Evolutionary conservation across 2,113 vertebrate genomes (phyloP).

Genomic region (Nothoprocta perdicaria): DNA sequence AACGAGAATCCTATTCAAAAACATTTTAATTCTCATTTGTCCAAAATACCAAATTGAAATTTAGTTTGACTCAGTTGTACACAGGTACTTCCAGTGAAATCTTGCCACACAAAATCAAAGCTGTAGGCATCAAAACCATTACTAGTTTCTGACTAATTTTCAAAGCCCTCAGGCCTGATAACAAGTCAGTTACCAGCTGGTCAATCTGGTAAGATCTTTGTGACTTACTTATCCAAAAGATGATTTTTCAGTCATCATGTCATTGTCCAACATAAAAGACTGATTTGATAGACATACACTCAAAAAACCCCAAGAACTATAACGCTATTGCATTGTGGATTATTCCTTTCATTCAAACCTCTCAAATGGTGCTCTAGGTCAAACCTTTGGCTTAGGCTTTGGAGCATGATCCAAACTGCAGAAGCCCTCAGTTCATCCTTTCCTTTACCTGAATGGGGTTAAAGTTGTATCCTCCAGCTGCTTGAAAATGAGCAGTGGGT

Average conservation of each 20-base stretch:
- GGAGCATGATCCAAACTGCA: background rate
- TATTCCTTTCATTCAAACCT: background rate
- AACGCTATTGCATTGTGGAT: background rate
- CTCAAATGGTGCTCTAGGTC: background rate
- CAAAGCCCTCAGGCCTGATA: background rate
- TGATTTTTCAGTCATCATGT: background rate
- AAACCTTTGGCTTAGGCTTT: background rate
- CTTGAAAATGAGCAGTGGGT: background rate
- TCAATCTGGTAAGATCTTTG: background rate
- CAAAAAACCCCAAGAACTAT: background rate
- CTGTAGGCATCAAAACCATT: background rate
- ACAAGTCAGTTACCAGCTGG: background rate
- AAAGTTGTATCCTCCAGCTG: background rate
- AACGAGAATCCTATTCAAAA: background rate
- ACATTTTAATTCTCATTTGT: background rate
- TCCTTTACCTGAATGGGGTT: background rate
- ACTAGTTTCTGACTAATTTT: background rate
- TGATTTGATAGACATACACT: background rate
- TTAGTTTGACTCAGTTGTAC: background rate
- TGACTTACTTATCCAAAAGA: background rate
- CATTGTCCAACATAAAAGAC: background rate
- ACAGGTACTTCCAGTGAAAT: background rate
- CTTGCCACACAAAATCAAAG: background rate
- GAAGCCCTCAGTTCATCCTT: rapidly evolving
- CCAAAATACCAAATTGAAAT: background rate